Evolutionary conservation across 2,797 vertebrate species (phyloP), one percentile per base, ranked within the genome.

Genomic region (Apogon hyalosoma): DNA sequence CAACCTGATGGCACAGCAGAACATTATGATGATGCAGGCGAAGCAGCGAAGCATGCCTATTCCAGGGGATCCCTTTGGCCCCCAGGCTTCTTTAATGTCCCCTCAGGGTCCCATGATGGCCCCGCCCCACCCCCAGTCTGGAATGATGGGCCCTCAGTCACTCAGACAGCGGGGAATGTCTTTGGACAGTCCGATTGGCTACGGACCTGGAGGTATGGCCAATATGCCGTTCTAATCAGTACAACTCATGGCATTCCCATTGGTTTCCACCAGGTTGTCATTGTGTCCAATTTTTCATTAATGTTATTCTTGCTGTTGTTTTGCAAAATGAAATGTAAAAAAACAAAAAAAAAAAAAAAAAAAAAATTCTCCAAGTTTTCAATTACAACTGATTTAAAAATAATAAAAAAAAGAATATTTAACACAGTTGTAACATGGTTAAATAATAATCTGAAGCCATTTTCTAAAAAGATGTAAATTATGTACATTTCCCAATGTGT

Each of bases 11-110:
- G 91, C 95, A 69, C 97, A 98, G 93, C 98, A 98, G 88, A 98
- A 96, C 92, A 95, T 98, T 88, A 96, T 98, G 96, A 95, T 99
- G 94, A 97, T 99, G 95, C 96, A 97, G 91, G 95, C 95, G 56
- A 99, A 98, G 86, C 97, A 98, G 82, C 93, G 97, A 70, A 93
- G 94, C 66, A 94, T 97, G 86, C 88, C 94, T 0, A 92, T 96
- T n/a, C 94, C 95, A 0, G 96, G 95, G 5, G 97, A 99, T 79
- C 96, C 96, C 77, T 98, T 98, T 28, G 94, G 93, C 77, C 96
- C 95, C 77, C 94, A 96, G 38, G 95, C 95, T 41, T 92, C 95
- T 67, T 92, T 98, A 85, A 93, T 98, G 81, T 96, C 97, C 79
- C 95, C 96, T 11, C 96, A 97, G 87, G 96, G 96, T 77, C 93